These are phyloP conservation scores for Hippoglossus hippoglossus DNA, from an alignment of 2,797 vertebrate species.

Conservation along the genomic window DNA sequence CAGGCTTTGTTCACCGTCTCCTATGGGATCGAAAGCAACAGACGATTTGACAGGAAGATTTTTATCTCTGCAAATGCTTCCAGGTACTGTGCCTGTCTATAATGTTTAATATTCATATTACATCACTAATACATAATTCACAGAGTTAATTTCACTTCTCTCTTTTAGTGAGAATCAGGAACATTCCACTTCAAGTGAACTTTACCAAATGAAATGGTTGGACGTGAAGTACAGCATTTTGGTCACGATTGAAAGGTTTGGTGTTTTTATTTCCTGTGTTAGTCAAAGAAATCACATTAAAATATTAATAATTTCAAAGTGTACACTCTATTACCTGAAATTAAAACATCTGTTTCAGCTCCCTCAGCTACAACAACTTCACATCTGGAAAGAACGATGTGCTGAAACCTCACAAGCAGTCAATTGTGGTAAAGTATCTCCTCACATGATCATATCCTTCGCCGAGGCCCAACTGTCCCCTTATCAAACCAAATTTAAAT, in stretches of 20 bases:
- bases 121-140: not conserved
- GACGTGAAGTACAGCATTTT: conserved; percentile 86
- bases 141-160: conserved; percentile 3
- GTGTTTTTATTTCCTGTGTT: not conserved
- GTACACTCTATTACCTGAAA: not conserved
- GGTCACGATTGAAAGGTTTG: conserved; percentile 77
- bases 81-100: conserved; percentile 77
- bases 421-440: conserved; percentile 82
- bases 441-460: no score
- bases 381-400: conserved; percentile 68
- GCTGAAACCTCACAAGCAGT: conserved; percentile 76
- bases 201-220: conserved; percentile 65
- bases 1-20: conserved; percentile 82
- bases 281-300: not conserved
- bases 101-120: no score
- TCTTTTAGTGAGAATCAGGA: conserved; percentile 79
- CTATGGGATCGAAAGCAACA: conserved; percentile 80
- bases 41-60: conserved; percentile 71
- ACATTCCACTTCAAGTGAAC: conserved; percentile 52
- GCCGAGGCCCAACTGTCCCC: no score
- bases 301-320: not conserved
- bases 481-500: no score
- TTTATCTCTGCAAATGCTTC: conserved; percentile 79
- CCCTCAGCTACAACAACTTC: conserved; percentile 86
- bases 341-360: conserved; percentile 64